phyloP scores from a whole-genome alignment of 2,797 vertebrate species.

The Sebastolobus alascanus region DNA sequence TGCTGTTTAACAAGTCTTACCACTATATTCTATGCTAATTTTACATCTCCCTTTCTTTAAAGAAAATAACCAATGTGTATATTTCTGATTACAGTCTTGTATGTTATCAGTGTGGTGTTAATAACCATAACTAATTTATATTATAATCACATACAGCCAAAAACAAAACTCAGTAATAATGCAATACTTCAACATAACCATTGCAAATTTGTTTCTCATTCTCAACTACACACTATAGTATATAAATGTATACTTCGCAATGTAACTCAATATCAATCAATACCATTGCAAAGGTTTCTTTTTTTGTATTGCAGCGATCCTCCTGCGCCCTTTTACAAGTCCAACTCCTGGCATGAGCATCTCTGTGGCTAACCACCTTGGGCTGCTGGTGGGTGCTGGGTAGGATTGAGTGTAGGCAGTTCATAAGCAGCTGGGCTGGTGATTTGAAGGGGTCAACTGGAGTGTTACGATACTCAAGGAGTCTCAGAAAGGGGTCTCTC shows the following conservation, averaged over 20 bases:
- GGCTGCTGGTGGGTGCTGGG: neutral
- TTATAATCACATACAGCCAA: too few species aligned
- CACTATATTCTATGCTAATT: neutral
- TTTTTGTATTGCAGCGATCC: neutral
- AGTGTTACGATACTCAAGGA: constrained; percentile 15
- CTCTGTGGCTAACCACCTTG: neutral
- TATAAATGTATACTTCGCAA: neutral
- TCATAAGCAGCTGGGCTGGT: neutral
- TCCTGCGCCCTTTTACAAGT: neutral
- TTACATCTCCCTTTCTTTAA: neutral
- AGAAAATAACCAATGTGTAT: neutral
- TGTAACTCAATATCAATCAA: neutral
- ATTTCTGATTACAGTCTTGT: too few species aligned
- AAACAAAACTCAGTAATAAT: too few species aligned
- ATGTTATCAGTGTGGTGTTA: too few species aligned
- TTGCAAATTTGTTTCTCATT: too few species aligned
- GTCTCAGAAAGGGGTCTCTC: constrained; percentile 18
- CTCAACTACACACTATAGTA: neutral
- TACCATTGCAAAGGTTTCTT: neutral
- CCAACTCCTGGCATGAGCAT: neutral
- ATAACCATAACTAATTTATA: too few species aligned
- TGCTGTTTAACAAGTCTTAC: constrained; percentile 2
- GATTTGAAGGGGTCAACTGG: neutral
- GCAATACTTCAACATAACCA: too few species aligned
- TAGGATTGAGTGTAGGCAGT: neutral